Conservation (phyloP, 1,140 invertebrate species). For the Drepana arcuata region DNA sequence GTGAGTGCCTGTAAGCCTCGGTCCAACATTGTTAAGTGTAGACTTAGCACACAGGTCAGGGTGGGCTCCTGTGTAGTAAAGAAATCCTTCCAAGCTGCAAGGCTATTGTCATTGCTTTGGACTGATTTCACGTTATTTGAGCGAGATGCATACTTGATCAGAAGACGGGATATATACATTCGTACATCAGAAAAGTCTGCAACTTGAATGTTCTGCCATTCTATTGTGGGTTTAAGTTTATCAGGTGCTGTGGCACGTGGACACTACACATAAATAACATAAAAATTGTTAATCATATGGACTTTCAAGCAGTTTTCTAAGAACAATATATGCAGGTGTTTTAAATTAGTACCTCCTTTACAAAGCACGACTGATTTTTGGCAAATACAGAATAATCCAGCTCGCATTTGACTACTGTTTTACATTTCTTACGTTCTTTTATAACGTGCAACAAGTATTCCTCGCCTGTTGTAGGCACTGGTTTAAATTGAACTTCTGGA, state of each 20-base stretch:
- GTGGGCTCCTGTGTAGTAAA: slow-evolving; percentile 41
- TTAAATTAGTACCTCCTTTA: slow-evolving; percentile 30
- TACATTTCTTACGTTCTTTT: slow-evolving; percentile 41
- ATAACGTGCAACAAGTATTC: slow-evolving; percentile 55
- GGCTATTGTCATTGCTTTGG: slow-evolving; percentile 19
- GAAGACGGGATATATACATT: slow-evolving; percentile 41
- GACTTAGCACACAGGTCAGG: slow-evolving; percentile 38
- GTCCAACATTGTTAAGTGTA: slow-evolving; percentile 29
- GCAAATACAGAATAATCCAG: slow-evolving; percentile 39
- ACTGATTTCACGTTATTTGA: slow-evolving; percentile 20
- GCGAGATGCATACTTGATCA: slow-evolving; percentile 28
- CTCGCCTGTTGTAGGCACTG: slow-evolving; percentile 48
- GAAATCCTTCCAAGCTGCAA: slow-evolving; percentile 34
- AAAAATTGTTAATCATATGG: too few species aligned
- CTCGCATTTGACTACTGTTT: slow-evolving; percentile 34
- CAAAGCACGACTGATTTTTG: slow-evolving; percentile 43
- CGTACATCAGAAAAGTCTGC: slow-evolving; percentile 51
- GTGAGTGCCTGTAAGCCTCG: slow-evolving; percentile 38
- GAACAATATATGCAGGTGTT: neutral
- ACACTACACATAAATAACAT: too few species aligned
- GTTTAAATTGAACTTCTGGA: slow-evolving; percentile 37
- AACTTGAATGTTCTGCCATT: slow-evolving; percentile 64
- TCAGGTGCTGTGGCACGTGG: slow-evolving; percentile 34
- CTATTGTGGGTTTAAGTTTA: slow-evolving; percentile 51
- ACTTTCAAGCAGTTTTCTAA: too few species aligned